These are phyloP conservation scores for Prenolepis imparis DNA, from an alignment of 2,888 invertebrate genomes.

Conservation along the genomic window DNA sequence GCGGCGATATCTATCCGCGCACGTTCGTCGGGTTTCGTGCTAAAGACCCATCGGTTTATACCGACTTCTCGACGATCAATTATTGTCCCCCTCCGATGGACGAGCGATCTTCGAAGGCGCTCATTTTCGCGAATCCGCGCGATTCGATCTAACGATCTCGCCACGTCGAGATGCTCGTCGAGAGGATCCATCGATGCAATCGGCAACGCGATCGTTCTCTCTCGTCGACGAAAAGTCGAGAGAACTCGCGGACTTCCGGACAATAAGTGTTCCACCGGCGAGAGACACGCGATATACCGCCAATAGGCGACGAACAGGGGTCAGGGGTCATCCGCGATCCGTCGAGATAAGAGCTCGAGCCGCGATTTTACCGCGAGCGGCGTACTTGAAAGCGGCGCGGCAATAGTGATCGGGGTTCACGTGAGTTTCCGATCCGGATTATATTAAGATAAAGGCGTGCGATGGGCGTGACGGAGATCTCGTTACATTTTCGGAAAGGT, in stretches of 20 bases:
- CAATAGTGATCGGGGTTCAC: conserved; percentile 64
- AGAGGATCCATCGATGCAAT: background rate
- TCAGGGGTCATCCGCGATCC: conserved; percentile 80
- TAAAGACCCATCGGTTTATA: conserved; percentile 63
- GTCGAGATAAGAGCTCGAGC: conserved; percentile 77
- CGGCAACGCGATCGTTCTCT: background rate
- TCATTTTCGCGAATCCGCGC: background rate
- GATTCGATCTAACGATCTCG: background rate
- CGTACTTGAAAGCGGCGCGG: conserved; percentile 76
- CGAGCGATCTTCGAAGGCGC: conserved; percentile 38
- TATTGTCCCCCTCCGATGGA: conserved; percentile 54
- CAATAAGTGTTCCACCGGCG: conserved; percentile 65
- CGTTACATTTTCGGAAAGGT: conserved; percentile 82
- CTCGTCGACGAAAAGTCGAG: conserved; percentile 24
- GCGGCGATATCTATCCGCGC: conserved; percentile 52
- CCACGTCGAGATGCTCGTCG: background rate
- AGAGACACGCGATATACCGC: conserved; percentile 81
- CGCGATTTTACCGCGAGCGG: conserved; percentile 83
- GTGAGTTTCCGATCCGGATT: conserved; percentile 84
- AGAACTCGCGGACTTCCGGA: conserved; percentile 55
- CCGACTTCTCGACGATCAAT: conserved; percentile 66
- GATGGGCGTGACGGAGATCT: conserved; percentile 77
- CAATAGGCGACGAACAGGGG: conserved; percentile 80
- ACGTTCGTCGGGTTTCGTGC: conserved; percentile 63
- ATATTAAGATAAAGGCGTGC: conserved; percentile 83